Evolutionary conservation across 2,113 vertebrate genomes (phyloP), one percentile per base, ranked within the genome.

Genomic region (Ciconia boyciana): DNA sequence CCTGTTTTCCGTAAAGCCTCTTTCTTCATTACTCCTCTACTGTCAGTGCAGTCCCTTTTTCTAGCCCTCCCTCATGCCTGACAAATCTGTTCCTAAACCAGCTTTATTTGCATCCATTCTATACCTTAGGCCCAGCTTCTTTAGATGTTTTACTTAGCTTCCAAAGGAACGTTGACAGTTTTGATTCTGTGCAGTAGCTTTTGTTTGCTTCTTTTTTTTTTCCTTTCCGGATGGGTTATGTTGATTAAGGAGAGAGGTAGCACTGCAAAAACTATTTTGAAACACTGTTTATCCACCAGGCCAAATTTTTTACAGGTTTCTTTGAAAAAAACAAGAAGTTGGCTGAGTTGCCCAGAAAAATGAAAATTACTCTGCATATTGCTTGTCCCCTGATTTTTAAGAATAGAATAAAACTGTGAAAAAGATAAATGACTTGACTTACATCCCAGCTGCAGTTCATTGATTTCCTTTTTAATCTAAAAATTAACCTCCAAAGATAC

Each of bases 401-500:
- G 76, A 83, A 26, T 39, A 76, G n/a, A 43, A 76, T 80, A n/a
- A 39, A 89, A 24, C 21, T 19, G 4, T 51, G 76, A 32, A 89
- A 77, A 94, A 89, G 54, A 89, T 68, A 93, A 80, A 94, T 83
- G 0, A 55, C 31, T 88, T 90, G 22, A 82, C 34, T 88, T 85
- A 60, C 51, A 89, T 78, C 28, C 18, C 25, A 89, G 44, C 16
- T 83, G 20, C 28, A 74, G 58, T 83, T 83, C 49, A 87, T n/a
- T 91, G 77, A 87, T 95, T 90, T 95, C 20, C 32, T 51, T 82
- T 72, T 90, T 68, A 93, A 65, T 66, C 34, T 51, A 60, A 93
- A 91, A 85, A 52, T 41, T 88, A 94, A 85, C 36, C 48, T 79
- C 65, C 43, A 60, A 75, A 79, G 32, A 78, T 21, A 81, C n/a